Evolutionary conservation across 2,888 invertebrate genomes (phyloP).

Genomic region (Sphaerophoria rueppellii): DNA sequence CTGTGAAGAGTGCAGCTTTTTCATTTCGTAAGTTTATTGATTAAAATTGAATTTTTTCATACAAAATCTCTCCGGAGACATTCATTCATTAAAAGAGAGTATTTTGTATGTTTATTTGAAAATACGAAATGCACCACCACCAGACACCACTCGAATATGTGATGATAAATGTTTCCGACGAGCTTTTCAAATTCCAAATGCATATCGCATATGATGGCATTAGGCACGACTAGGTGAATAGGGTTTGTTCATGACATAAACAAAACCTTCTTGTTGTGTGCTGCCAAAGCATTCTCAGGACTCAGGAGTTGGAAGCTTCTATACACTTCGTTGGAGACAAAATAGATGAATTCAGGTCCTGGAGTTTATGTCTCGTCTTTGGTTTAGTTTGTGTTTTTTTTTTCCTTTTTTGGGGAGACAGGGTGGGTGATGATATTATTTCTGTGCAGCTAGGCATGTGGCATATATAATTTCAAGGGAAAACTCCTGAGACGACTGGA

Average conservation of each 20-base stretch:
- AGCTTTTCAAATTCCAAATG: constrained; percentile 55
- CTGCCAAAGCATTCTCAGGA: constrained; percentile 29
- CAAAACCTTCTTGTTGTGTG: constrained; percentile 22
- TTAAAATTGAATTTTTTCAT: too few relatives aligned
- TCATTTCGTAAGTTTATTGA: background rate
- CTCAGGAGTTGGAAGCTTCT: background rate
- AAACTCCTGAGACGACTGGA: constrained; percentile 2
- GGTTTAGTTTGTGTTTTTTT: background rate
- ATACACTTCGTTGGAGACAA: constrained; percentile 34
- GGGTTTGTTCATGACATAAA: constrained; percentile 54
- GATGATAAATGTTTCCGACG: constrained; percentile 50
- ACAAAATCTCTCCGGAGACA: background rate
- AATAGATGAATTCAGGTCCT: constrained; percentile 40
- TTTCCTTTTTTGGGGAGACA: constrained; percentile 22
- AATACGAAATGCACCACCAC: constrained; percentile 49
- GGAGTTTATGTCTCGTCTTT: background rate
- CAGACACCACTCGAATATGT: constrained; percentile 40
- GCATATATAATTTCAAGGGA: constrained; percentile 33
- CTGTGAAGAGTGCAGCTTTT: background rate
- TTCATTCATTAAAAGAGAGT: constrained; percentile 29
- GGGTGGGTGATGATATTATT: constrained; percentile 20
- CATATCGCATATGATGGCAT: constrained; percentile 57
- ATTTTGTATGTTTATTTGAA: constrained; percentile 2
- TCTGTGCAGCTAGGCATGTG: constrained; percentile 34
- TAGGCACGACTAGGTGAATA: constrained; percentile 17